Base-by-base conservation (phyloP, 2,797 vertebrate genomes). In the Xyrichtys novacula region DNA sequence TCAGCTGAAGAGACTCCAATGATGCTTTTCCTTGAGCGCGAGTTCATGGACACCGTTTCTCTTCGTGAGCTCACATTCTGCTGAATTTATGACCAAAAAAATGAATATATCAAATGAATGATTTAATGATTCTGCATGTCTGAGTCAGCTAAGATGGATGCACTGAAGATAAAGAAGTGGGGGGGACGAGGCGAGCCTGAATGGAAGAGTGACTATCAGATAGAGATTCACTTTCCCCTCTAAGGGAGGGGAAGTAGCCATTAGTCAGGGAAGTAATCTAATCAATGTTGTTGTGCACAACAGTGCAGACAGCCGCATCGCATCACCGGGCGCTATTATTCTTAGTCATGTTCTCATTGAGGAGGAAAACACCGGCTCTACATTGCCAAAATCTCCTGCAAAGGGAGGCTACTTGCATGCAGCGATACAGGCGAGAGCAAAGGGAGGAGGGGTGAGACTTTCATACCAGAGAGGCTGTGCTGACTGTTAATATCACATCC, bases 201-300 rank as follows among this genome's bases (percentile, higher is more conserved):
- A 90, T 75, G 87, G 80, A 87, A 81, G 74, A 88, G 66, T 78
- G 84, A 82, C 76, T 77, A 84, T 88, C 77, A 85, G 85, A 91
- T 88, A 90, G 91, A 91, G 88, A 92, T 90, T 88, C 88, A 80
- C 87, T 84, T 81, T 83, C 74, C 78, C 78, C 74, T 85, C 76
- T 68, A 39, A 83, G 84, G 89, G 90, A 90, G 88, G 89, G 80
- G 85, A 90, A 87, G 86, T 74, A 62, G 78, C 81, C 88, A 90
- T 92, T 93, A 90, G 90, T 92, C 89, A 92, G 76, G 73, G 80
- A 81, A 71, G 80, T 89, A 91, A 91, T 88, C 85, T 87, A 90
- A 92, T 92, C 86, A 92, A 78, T 85, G 86, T 78, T 88, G 90
- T 85, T 83, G 87, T 86, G 85, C 86, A 88, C 85, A 85, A 75